A percentile compares a stretch with the other conserved stretches of the same genome.
Evolutionary conservation across 1,140 invertebrate genomes (phyloP).

Genomic region (Zaprionus ghesquierei): DNA sequence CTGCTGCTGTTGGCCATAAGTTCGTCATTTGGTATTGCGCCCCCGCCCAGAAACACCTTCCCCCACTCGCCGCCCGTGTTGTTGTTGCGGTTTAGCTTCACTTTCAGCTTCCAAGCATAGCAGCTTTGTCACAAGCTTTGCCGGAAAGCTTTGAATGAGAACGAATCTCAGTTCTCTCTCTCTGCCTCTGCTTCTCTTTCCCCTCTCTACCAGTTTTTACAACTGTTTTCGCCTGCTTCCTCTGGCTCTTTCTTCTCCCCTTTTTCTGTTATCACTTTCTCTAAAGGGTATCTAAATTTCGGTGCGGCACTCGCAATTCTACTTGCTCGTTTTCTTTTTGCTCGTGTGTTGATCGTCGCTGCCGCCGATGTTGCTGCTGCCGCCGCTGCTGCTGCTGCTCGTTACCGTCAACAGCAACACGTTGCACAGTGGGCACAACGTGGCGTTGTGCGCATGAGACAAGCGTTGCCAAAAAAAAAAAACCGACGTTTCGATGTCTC

Average conservation of each 20-base stretch:
- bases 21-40: slow-evolving; percentile 71
- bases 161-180: not conserved
- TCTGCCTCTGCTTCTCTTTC: not conserved
- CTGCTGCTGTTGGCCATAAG: slow-evolving; percentile 73
- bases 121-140: slow-evolving; percentile 36
- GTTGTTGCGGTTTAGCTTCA: slow-evolving; percentile 29
- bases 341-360: slow-evolving; percentile 67
- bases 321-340: slow-evolving; percentile 44
- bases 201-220: not conserved
- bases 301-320: slow-evolving; percentile 1
- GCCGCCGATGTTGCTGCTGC: slow-evolving; percentile 44
- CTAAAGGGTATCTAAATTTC: slow-evolving; percentile 32
- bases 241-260: not conserved
- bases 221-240: no score
- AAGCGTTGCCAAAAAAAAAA: slow-evolving; percentile 58
- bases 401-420: slow-evolving; percentile 73
- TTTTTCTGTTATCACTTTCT: no score
- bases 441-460: slow-evolving; percentile 60
- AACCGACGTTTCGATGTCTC: slow-evolving; percentile 8
- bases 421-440: slow-evolving; percentile 67
- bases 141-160: slow-evolving; percentile 33
- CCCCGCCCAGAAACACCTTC: slow-evolving; percentile 60
- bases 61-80: slow-evolving; percentile 36
- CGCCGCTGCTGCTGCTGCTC: slow-evolving; percentile 50
- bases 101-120: slow-evolving; percentile 29